Percentiles rank a stretch among this genome's conserved stretches.
Evolutionary conservation across 2,888 invertebrate genomes (phyloP).

Genomic region (Onthophagus sagittarius): DNA sequence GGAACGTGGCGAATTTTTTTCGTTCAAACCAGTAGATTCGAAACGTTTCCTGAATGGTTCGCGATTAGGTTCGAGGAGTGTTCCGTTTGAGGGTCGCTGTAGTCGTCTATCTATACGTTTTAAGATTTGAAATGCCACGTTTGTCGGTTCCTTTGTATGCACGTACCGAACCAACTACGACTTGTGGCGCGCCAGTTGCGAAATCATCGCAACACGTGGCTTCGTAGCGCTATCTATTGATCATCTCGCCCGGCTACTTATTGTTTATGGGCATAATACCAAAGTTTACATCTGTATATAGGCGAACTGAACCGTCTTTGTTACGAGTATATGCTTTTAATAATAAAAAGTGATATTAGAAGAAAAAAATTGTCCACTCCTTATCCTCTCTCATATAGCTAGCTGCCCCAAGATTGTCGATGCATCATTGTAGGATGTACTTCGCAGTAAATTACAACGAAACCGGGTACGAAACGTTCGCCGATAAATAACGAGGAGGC

Average conservation of each 20-base stretch:
- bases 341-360: neutral
- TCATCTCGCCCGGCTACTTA: constrained; percentile 8
- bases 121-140: neutral
- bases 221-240: constrained; percentile 7
- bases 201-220: constrained; percentile 7
- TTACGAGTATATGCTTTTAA: neutral
- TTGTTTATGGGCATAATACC: constrained; percentile 13
- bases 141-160: neutral
- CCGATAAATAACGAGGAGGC: neutral
- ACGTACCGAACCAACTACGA: neutral
- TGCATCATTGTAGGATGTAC: neutral
- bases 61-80: neutral
- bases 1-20: constrained; percentile 20
- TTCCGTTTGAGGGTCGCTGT: neutral
- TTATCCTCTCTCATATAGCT: neutral
- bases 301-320: neutral
- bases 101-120: neutral
- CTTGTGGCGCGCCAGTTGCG: neutral
- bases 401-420: neutral
- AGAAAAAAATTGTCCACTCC: neutral
- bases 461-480: neutral
- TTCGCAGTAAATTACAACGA: neutral
- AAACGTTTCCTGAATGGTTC: neutral
- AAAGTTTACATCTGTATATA: constrained; percentile 12
- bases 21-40: neutral